These are phyloP conservation scores for Euspilapteryx auroguttella DNA, from an alignment of 2,888 invertebrate genomes.

Conservation along the genomic window DNA sequence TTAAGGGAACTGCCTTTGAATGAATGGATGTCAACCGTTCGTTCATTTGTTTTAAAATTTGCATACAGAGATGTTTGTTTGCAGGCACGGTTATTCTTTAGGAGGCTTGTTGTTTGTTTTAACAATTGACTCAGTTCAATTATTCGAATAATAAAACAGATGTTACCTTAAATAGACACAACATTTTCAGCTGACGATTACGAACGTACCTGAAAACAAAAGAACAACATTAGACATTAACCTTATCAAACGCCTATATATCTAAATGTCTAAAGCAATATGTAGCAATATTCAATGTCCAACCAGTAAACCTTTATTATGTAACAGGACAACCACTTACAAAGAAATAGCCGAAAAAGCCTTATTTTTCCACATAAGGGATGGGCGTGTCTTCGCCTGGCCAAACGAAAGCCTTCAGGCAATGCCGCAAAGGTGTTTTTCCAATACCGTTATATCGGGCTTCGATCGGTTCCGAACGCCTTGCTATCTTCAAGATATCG, in stretches of 20 bases:
- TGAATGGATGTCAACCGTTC: constrained; percentile 6
- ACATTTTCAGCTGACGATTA: constrained; percentile 19
- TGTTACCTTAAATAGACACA: constrained; percentile 39
- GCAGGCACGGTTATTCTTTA: not conserved
- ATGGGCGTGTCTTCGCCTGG: constrained; percentile 49
- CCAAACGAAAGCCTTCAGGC: constrained; percentile 32
- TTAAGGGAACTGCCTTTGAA: constrained; percentile 37
- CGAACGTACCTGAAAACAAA: constrained; percentile 30
- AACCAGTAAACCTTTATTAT: too few relatives aligned
- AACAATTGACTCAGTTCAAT: not conserved
- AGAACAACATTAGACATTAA: constrained; percentile 9
- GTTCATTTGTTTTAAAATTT: constrained; percentile 4
- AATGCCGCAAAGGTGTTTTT: constrained; percentile 48
- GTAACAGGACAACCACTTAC: constrained; percentile 15
- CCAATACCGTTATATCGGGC: constrained; percentile 44
- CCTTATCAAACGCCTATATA: too few relatives aligned
- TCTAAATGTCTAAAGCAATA: too few relatives aligned
- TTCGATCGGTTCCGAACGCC: constrained; percentile 56
- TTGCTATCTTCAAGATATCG: constrained; percentile 60
- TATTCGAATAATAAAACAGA: constrained; percentile 9
- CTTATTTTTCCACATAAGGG: constrained; percentile 47
- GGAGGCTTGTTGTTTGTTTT: too few relatives aligned
- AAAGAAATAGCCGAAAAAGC: constrained; percentile 28
- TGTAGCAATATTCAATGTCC: too few relatives aligned
- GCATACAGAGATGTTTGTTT: constrained; percentile 1